Percentiles rank a stretch among this genome's conserved stretches.
These are phyloP conservation scores for Spialia ferax DNA, from an alignment of 2,888 invertebrate species.

Conservation along the genomic window DNA sequence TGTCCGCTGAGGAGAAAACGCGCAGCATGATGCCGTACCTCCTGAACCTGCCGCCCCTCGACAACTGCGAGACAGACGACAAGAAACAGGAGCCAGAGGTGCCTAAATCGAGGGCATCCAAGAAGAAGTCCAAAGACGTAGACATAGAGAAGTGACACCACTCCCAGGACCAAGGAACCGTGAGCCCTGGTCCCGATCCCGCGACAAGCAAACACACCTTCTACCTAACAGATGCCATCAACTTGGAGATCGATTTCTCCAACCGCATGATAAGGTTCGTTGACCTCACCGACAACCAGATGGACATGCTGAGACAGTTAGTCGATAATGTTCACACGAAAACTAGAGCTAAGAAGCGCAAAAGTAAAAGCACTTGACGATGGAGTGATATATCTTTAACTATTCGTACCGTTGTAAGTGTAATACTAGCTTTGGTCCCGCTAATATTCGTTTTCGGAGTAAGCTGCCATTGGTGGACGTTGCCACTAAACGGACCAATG, in stretches of 20 bases:
- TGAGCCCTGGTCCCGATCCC: slow-evolving; percentile 9
- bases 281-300: slow-evolving; percentile 22
- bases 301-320: slow-evolving; percentile 2
- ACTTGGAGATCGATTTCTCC: slow-evolving; percentile 14
- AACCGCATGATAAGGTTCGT: slow-evolving; percentile 17
- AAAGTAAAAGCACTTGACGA: neutral
- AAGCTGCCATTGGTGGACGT: too few relatives aligned
- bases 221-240: neutral
- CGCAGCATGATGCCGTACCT: slow-evolving; percentile 82
- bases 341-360: too few relatives aligned
- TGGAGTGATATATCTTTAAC: too few relatives aligned
- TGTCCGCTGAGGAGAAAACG: slow-evolving; percentile 77
- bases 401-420: too few relatives aligned
- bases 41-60: slow-evolving; percentile 71
- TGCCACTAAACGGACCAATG: too few relatives aligned
- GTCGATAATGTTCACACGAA: neutral
- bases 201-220: slow-evolving; percentile 4
- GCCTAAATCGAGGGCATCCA: slow-evolving; percentile 44
- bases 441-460: too few relatives aligned
- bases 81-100: slow-evolving; percentile 50
- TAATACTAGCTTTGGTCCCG: too few relatives aligned
- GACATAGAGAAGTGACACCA: slow-evolving; percentile 75
- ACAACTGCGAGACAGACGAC: slow-evolving; percentile 50
- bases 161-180: slow-evolving; percentile 22
- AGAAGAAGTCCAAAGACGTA: slow-evolving; percentile 56